phyloP scores from a whole-genome alignment of 2,113 vertebrate genomes.

The Pollachius pollachius region DNA sequence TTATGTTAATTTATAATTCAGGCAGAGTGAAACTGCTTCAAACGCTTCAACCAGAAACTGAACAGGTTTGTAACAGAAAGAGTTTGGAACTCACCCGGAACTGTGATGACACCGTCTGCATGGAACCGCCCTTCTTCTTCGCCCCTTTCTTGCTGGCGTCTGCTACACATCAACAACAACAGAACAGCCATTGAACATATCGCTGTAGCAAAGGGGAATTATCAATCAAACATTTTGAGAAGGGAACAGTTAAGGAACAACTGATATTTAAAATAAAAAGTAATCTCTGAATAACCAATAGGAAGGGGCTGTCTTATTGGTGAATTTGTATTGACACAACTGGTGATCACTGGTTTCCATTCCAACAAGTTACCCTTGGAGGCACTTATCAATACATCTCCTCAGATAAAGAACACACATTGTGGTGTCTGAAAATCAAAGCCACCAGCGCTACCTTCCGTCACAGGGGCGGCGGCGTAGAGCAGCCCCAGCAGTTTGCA shows the following conservation, averaged over 20 bases:
- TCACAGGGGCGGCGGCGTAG: conserved; percentile 27
- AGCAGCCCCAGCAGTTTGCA: conserved; percentile 40
- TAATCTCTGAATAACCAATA: too few species aligned
- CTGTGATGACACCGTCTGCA: conserved; percentile 36
- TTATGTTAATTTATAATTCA: too few species aligned
- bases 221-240: too few species aligned
- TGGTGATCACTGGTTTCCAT: too few species aligned
- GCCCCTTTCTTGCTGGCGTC: conserved; percentile 50
- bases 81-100: conserved; percentile 55
- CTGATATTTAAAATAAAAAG: too few species aligned
- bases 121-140: conserved; percentile 73
- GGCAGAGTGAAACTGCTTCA: not conserved
- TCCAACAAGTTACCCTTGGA: too few species aligned
- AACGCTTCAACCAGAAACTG: not conserved
- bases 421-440: not conserved
- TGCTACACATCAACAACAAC: conserved; percentile 6
- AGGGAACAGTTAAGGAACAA: too few species aligned
- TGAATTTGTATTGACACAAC: too few species aligned
- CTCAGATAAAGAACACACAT: too few species aligned
- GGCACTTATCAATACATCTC: too few species aligned
- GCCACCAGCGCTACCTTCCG: conserved; percentile 17
- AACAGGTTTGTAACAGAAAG: not conserved
- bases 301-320: too few species aligned
- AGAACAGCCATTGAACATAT: not conserved
- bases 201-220: not conserved